Base-by-base conservation (phyloP, 2,797 vertebrate genomes). In the Avahi laniger region DNA sequence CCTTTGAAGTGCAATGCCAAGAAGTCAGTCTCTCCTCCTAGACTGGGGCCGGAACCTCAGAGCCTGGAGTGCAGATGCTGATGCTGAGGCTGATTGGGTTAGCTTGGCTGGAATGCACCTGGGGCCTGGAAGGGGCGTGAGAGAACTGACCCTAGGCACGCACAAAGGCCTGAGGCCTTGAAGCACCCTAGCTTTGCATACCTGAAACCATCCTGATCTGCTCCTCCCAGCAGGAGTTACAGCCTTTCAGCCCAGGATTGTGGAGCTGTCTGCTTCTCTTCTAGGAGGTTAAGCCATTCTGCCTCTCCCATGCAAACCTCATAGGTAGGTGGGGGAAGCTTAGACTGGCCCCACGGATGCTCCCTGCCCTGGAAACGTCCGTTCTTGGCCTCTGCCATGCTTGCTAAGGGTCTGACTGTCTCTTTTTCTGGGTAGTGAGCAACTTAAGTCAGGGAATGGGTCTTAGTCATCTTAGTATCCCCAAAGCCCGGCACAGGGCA, bases 1-100 rank as follows among this genome's bases (percentile, higher is more conserved):
- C 72, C 50, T 73, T 41, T 48, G 43, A 97, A 94, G 70, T 52
- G 63, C 61, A 61, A 1, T 33, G 73, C 35, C 7, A 48, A 75
- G 54, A 59, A 28, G 38, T 70, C 73, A 13, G 43, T 18, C 33
- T 24, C 20, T 38, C 22, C 5, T 12, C 48, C 41, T 11, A 20
- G 46, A 26, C 6, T 0, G 38, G 48, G 7, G 33, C 54, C 69
- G 43, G 38, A 63, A 85, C 63, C 38, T 11, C 63, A 20, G 17
- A 30, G 73, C 38, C 13, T 0, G 18, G 30, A 35, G 20, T 4
- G 33, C 7, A 5, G 10, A 33, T 8, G 80, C 59, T n/a, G 22
- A 38, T 15, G 11, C 78, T 61, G 18, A 41, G 15, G 46, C 3
- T 33, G 57, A 52, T 24, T 38, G 46, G 63, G 87, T 80, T 57